Conservation (phyloP, 1,140 invertebrate genomes). For the Araneus ventricosus region DNA sequence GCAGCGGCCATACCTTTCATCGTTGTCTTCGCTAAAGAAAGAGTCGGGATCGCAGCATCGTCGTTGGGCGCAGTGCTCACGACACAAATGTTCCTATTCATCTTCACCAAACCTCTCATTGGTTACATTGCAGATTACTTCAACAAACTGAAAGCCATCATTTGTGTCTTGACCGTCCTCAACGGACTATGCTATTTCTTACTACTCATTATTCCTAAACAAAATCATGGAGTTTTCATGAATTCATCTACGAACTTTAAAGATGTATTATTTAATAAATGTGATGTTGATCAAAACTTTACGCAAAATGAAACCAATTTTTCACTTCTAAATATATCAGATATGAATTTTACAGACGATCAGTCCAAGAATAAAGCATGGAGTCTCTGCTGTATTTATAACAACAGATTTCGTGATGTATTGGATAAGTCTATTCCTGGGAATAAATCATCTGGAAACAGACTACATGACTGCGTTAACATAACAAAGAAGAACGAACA, state of each 20-base stretch:
- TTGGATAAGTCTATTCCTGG: neutral
- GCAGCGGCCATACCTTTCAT: conserved; percentile 79
- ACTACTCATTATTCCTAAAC: conserved; percentile 3
- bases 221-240: too few relatives aligned
- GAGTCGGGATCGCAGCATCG: conserved; percentile 77
- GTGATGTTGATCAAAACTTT: too few relatives aligned
- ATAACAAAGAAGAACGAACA: too few relatives aligned
- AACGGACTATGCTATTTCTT: conserved; percentile 19
- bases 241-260: too few relatives aligned
- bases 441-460: too few relatives aligned
- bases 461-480: too few relatives aligned
- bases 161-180: conserved; percentile 66
- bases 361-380: too few relatives aligned
- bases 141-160: conserved; percentile 77
- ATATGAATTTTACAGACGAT: too few relatives aligned
- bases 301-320: too few relatives aligned
- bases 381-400: neutral
- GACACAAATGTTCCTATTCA: conserved; percentile 78
- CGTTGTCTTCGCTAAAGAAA: conserved; percentile 78
- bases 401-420: neutral
- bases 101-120: conserved; percentile 78
- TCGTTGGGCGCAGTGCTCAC: conserved; percentile 79
- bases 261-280: too few relatives aligned
- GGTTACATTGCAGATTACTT: conserved; percentile 79
- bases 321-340: too few relatives aligned